A percentile compares a stretch with the other conserved stretches of the same genome.
Conservation (phyloP, 2,888 invertebrate genomes). For the Hirtodrosophila duncani region DNA sequence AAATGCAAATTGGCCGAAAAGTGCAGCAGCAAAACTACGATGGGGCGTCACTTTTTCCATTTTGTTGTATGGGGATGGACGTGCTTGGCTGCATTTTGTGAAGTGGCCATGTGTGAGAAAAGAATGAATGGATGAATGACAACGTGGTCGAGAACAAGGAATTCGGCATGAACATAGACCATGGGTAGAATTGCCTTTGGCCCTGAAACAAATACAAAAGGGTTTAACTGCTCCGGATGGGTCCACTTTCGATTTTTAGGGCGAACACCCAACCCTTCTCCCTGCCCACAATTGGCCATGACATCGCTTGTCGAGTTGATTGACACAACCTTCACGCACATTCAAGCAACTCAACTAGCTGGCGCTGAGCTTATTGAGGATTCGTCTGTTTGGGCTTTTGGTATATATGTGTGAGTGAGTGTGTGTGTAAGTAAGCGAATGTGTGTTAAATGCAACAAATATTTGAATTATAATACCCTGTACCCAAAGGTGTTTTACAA, state of each 20-base stretch:
- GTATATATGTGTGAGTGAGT: too few species aligned
- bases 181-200: too few species aligned
- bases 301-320: conserved; percentile 28
- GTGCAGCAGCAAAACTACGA: conserved; percentile 42
- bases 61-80: conserved; percentile 41
- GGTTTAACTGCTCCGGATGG: conserved; percentile 3
- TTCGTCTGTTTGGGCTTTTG: conserved; percentile 16
- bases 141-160: conserved; percentile 7
- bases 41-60: not conserved
- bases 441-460: too few species aligned
- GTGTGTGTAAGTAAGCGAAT: too few species aligned
- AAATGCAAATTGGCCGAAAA: conserved; percentile 72
- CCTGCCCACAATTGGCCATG: conserved; percentile 22
- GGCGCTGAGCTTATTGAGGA: not conserved
- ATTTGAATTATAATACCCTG: too few species aligned
- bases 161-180: conserved; percentile 11
- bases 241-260: conserved; percentile 31
- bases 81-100: conserved; percentile 46
- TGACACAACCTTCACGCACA: conserved; percentile 47
- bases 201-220: too few species aligned
- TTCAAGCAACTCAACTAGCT: conserved; percentile 19
- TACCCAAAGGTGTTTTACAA: too few species aligned
- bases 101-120: conserved; percentile 27
- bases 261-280: conserved; percentile 18
- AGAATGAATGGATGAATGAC: conserved; percentile 22